Evolutionary conservation across 2,797 vertebrate genomes (phyloP).

Genomic region (Microtus californicus): DNA sequence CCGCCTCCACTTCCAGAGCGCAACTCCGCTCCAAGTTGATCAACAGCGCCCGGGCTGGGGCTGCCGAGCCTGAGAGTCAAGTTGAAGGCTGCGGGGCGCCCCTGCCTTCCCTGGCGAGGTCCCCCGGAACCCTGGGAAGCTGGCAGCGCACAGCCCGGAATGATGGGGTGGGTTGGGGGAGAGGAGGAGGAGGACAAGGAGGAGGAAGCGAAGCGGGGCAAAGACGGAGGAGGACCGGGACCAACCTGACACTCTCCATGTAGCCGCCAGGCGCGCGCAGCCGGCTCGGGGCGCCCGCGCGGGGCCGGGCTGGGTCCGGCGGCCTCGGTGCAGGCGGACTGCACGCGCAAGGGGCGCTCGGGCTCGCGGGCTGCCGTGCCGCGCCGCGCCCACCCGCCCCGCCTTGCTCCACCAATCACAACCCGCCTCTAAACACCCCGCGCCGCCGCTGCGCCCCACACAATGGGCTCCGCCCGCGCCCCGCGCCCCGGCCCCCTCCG

Average conservation of each 20-base stretch:
- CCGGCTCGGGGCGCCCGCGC: slow-evolving; percentile 92
- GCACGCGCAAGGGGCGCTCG: slow-evolving; percentile 93
- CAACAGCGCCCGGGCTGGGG: slow-evolving; percentile 61
- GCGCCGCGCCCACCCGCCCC: slow-evolving; percentile 96
- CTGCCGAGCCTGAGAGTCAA: slow-evolving; percentile 6
- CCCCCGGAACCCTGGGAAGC: slow-evolving; percentile 87
- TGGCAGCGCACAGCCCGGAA: slow-evolving; percentile 87
- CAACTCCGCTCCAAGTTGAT: slow-evolving; percentile 82
- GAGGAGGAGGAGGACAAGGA: slow-evolving; percentile 64
- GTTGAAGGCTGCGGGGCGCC: slow-evolving; percentile 54
- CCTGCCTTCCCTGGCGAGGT: slow-evolving; percentile 67
- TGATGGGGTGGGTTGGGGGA: slow-evolving; percentile 69
- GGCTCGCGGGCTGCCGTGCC: slow-evolving; percentile 93
- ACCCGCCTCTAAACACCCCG: slow-evolving; percentile 90
- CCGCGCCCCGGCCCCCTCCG: slow-evolving; percentile 73
- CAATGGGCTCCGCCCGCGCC: slow-evolving; percentile 89
- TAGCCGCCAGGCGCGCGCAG: slow-evolving; percentile 96
- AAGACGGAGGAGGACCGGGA: slow-evolving; percentile 87
- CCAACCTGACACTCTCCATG: slow-evolving; percentile 99
- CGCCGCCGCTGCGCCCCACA: slow-evolving; percentile 89
- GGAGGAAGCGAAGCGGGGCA: not conserved
- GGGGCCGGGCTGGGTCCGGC: slow-evolving; percentile 89
- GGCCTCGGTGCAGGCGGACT: slow-evolving; percentile 96
- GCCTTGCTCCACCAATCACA: slow-evolving; percentile 98
- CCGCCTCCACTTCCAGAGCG: slow-evolving; percentile 50